A percentile compares a stretch with the other conserved stretches of the same genome.
These are phyloP conservation scores for Triops longicaudatus DNA, from an alignment of 1,140 invertebrate species.

Conservation along the genomic window DNA sequence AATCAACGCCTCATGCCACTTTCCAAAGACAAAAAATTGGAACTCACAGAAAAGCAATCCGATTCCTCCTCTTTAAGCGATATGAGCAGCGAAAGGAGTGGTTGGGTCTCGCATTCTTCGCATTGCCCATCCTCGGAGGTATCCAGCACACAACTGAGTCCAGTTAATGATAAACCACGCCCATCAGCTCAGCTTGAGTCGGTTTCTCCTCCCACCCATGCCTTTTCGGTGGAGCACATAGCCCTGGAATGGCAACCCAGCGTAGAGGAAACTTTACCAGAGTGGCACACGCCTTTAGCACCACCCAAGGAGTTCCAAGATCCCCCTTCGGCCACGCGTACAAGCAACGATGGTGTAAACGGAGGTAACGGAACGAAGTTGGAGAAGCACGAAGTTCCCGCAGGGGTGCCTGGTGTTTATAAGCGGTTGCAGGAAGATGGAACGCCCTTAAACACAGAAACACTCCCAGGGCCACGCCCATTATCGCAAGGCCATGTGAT, in stretches of 20 bases:
- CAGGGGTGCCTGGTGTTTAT: slow-evolving; percentile 14
- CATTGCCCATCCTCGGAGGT: slow-evolving; percentile 36
- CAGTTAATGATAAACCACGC: slow-evolving; percentile 17
- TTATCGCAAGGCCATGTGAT: slow-evolving; percentile 16
- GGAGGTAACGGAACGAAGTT: background rate
- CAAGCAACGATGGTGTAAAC: background rate
- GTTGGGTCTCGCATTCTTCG: slow-evolving; percentile 42
- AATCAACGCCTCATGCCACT: background rate
- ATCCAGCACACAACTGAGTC: slow-evolving; percentile 37
- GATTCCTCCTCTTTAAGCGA: slow-evolving; percentile 38
- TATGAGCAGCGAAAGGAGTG: slow-evolving; percentile 42
- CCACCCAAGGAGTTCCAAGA: slow-evolving; percentile 74
- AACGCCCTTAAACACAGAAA: slow-evolving; percentile 24
- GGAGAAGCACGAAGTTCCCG: background rate
- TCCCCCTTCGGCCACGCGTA: background rate
- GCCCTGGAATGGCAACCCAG: slow-evolving; percentile 29
- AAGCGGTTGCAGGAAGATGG: slow-evolving; percentile 23
- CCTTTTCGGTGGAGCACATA: slow-evolving; percentile 23
- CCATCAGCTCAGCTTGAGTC: background rate
- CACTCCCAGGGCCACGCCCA: slow-evolving; percentile 19
- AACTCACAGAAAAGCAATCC: background rate
- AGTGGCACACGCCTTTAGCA: slow-evolving; percentile 53
- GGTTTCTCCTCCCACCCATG: background rate
- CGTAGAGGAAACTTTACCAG: slow-evolving; percentile 32
- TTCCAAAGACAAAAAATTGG: background rate